These are phyloP conservation scores for Simalia tracyae DNA, from an alignment of 2,797 vertebrate species.

Conservation along the genomic window DNA sequence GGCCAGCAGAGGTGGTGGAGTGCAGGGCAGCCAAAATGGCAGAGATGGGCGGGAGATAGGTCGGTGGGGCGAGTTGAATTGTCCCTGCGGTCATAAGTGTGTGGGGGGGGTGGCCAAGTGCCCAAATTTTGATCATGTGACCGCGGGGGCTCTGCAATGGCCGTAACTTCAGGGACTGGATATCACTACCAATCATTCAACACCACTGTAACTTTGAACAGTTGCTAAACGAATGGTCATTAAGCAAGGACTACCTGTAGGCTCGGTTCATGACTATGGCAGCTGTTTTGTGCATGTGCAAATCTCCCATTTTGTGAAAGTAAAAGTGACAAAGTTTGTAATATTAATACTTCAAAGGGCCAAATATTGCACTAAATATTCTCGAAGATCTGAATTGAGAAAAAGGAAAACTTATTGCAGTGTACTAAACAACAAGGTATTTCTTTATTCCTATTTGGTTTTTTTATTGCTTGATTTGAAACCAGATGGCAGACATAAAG, in stretches of 20 bases:
- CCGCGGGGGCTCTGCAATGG: background rate
- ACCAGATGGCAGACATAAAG: background rate
- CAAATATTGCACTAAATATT: background rate
- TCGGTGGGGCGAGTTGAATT: background rate
- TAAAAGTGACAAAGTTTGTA: background rate
- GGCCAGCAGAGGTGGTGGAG: background rate
- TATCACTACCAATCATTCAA: background rate
- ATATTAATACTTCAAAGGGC: background rate
- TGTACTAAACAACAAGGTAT: background rate
- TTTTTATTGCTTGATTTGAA: conserved; percentile 1
- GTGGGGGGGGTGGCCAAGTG: background rate
- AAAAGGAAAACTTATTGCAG: background rate
- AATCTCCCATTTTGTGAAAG: background rate
- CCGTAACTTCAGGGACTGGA: background rate
- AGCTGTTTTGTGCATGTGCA: background rate
- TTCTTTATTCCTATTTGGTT: background rate
- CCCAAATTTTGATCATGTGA: background rate
- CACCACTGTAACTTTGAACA: background rate
- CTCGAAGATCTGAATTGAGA: background rate
- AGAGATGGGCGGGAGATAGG: background rate
- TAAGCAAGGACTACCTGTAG: background rate
- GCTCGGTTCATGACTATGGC: background rate
- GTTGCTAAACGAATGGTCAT: background rate
- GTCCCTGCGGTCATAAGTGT: background rate
- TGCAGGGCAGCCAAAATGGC: background rate